These are phyloP conservation scores for Stylophora pistillata DNA, from an alignment of 64 coral and sea anemone genomes.

Conservation along the genomic window DNA sequence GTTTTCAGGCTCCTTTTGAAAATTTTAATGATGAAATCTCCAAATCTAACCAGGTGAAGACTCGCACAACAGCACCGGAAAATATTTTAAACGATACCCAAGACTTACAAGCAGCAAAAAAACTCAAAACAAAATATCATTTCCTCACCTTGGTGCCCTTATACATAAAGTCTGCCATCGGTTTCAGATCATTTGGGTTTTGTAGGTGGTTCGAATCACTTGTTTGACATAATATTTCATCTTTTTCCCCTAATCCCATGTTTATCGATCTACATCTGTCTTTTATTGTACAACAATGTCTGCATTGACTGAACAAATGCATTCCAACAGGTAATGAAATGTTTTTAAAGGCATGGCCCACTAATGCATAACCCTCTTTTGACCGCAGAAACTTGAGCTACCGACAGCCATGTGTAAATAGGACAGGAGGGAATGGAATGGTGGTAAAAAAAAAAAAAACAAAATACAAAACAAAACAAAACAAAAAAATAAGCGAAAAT, in stretches of 20 bases:
- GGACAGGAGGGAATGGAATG: no score
- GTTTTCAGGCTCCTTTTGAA: no score
- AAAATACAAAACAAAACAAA: no score
- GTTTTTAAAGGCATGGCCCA: no score
- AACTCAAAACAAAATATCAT: no score
- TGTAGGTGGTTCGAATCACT: slow-evolving; percentile 1
- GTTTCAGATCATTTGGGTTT: neutral
- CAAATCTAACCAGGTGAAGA: no score
- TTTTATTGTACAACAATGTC: neutral
- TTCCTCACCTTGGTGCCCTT: neutral
- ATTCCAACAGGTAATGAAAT: neutral
- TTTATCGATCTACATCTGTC: neutral
- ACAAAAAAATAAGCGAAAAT: no score
- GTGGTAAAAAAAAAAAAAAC: no score
- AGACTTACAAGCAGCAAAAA: no score
- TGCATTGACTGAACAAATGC: neutral
- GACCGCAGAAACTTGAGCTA: neutral
- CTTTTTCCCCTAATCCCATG: neutral
- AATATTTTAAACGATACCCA: no score
- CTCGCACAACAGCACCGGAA: no score
- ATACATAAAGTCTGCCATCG: neutral
- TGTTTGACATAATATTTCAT: neutral
- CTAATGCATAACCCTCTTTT: neutral
- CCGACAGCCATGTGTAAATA: neutral
- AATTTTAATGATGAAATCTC: no score